These are phyloP conservation scores for Lycodopsis pacificus DNA, from an alignment of 2,797 vertebrate genomes.

Conservation along the genomic window DNA sequence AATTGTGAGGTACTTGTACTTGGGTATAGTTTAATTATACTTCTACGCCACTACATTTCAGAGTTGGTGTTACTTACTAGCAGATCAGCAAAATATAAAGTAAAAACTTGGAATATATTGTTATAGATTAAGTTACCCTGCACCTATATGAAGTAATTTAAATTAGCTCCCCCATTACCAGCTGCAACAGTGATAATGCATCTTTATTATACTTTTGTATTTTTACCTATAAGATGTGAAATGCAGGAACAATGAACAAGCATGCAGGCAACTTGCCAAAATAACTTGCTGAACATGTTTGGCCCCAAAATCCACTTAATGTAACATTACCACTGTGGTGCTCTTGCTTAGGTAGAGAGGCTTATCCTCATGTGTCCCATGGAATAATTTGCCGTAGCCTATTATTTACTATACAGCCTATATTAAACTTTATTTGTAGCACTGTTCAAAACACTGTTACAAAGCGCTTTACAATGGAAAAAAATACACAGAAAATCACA, in stretches of 20 bases:
- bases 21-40: too few relatives aligned
- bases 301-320: background rate
- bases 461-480: too few relatives aligned
- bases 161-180: background rate
- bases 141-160: background rate
- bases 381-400: too few relatives aligned
- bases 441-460: too few relatives aligned
- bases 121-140: background rate
- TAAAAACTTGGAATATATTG: background rate
- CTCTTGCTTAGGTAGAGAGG: background rate
- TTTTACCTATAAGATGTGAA: background rate
- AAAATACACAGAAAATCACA: too few relatives aligned
- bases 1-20: background rate
- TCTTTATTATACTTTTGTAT: background rate
- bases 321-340: background rate
- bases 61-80: background rate
- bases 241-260: too few relatives aligned
- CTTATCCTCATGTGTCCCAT: too few relatives aligned
- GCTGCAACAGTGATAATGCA: background rate
- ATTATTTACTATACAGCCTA: too few relatives aligned
- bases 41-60: background rate
- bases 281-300: background rate
- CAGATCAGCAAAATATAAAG: background rate
- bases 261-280: background rate
- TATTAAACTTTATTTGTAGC: too few relatives aligned